Conservation (phyloP, 2,888 invertebrate genomes). For the Stegophylla sp. region DNA sequence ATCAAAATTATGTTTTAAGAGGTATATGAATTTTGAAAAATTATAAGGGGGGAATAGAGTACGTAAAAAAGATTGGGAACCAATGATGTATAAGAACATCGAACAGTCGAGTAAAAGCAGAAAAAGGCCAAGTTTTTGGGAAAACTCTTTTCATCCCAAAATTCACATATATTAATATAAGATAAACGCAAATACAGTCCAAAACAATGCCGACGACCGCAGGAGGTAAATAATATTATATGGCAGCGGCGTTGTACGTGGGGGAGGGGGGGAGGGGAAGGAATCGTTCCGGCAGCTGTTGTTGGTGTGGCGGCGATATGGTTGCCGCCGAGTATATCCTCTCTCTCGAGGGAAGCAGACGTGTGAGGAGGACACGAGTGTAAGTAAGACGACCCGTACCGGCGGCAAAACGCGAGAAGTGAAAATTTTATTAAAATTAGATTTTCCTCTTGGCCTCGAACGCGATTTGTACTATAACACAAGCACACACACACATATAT, state of each 20-base stretch:
- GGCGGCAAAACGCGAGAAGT: background rate
- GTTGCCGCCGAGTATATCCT: constrained; percentile 5
- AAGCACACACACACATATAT: background rate
- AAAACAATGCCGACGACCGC: background rate
- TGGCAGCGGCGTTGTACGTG: background rate
- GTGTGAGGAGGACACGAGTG: background rate
- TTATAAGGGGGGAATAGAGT: too few relatives aligned
- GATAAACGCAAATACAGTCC: background rate
- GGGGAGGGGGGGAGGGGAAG: background rate
- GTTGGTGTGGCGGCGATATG: background rate
- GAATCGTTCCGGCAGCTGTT: background rate
- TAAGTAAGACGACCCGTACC: background rate
- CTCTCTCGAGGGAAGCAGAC: background rate
- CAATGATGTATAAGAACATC: too few relatives aligned
- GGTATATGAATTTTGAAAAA: too few relatives aligned
- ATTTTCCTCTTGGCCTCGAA: constrained; percentile 9
- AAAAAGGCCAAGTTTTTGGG: too few relatives aligned
- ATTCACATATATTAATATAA: too few relatives aligned
- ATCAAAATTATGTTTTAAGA: too few relatives aligned
- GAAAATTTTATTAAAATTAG: constrained; percentile 32
- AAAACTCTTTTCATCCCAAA: too few relatives aligned
- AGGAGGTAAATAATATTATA: background rate
- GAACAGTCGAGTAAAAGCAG: too few relatives aligned
- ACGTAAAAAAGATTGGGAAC: too few relatives aligned
- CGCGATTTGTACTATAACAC: constrained; percentile 19